phyloP scores from a whole-genome alignment of 2,797 vertebrate species.

The Acipenser oxyrinchus region DNA sequence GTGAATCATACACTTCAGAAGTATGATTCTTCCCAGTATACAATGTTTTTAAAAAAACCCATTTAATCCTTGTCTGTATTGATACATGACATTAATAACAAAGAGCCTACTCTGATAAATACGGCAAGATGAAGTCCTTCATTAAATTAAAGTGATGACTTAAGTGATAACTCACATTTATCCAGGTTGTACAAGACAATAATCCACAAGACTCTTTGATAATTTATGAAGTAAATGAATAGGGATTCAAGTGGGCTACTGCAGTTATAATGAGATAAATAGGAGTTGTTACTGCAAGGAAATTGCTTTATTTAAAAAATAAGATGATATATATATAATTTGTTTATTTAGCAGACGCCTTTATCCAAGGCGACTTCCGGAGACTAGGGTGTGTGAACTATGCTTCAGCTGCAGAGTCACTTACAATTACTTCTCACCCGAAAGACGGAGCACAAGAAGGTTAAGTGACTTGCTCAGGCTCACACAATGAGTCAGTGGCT shows the following conservation, averaged over 20 bases:
- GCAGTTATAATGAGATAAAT: conserved; percentile 7
- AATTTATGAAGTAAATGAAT: conserved; percentile 6
- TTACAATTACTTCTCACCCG: too few species aligned
- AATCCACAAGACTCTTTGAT: conserved; percentile 5
- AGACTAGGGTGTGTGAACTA: too few species aligned
- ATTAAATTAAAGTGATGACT: conserved; percentile 1
- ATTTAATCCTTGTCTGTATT: neutral
- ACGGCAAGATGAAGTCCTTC: neutral
- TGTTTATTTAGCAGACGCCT: too few species aligned
- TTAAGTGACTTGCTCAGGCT: too few species aligned
- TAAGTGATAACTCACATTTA: conserved; percentile 5
- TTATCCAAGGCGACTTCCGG: too few species aligned
- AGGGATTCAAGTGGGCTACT: conserved; percentile 7
- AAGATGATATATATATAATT: too few species aligned
- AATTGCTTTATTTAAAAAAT: neutral
- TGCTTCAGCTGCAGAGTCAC: too few species aligned
- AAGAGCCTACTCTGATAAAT: neutral
- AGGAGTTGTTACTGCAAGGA: conserved; percentile 1
- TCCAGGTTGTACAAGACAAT: conserved; percentile 1
- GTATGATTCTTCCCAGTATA: conserved; percentile 1
- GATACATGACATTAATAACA: neutral
- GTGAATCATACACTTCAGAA: neutral
- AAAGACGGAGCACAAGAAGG: too few species aligned
- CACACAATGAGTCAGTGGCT: too few species aligned
- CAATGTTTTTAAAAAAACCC: neutral